Base-by-base conservation (phyloP, 2,888 invertebrate genomes). In the Agrenia bidenticulata region DNA sequence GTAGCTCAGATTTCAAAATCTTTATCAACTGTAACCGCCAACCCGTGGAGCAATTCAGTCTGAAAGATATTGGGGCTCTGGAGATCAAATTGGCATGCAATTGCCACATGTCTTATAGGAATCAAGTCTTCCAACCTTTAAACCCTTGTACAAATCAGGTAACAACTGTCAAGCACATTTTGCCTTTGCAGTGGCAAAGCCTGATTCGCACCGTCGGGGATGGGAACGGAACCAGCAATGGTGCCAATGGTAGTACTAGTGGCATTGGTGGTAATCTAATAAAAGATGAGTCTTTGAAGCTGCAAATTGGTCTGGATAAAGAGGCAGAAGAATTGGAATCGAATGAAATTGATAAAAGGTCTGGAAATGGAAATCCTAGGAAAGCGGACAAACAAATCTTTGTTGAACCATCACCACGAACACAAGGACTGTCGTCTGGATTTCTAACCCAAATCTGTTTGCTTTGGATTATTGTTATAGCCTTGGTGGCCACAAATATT, bases 121-220 rank as follows among this genome's bases (percentile, higher is more conserved):
- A 63, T 55, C 66, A 67, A 23, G 72, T 69, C 13, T 69, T 69
- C 23, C 21, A 63, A 42, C 72, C 72, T 0, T 58, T 51, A 17
- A 45, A 59, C 13, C 63, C 65, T 15, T 72, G 72, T 24, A 42
- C 41, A 1, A 68, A 68, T 39, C 27, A 55, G 17, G 15, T 39
- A 11, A 61, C 63, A 1, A 60, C 9, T 1, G 60, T 72, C 1
- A 55, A 58, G 26, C 67, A 67, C 15, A 59, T 72, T 24, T 42
- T 72, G 23, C 72, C 72, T 11, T 67, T 65, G 24, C 72, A 72
- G 24, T 72, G 72, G 72, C 54, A 64, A 53, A 45, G 37, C 21
- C 9, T 51, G 7, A 21, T 54, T 21, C 26, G 24, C 32, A 17
- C 2, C 17, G 19, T 11, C n/a, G 15, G n/a, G 5, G 45, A 5